phyloP scores from a whole-genome alignment of 1,140 invertebrate genomes.

The Phthorimaea operculella region DNA sequence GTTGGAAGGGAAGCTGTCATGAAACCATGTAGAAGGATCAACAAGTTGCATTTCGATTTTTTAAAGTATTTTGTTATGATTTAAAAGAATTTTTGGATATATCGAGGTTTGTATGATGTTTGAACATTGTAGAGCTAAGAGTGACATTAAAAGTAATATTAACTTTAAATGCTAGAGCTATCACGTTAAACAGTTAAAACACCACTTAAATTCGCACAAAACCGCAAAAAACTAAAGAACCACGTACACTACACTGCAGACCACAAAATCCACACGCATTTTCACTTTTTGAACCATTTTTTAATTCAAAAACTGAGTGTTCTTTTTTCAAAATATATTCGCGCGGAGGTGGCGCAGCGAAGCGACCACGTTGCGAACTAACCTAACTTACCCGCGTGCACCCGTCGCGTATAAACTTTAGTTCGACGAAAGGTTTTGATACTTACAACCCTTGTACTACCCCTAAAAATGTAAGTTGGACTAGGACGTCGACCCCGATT shows the following conservation, averaged over 20 bases:
- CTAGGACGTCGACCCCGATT: no score
- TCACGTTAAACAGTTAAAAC: background rate
- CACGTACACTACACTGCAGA: no score
- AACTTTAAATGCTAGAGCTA: no score
- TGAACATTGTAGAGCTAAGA: background rate
- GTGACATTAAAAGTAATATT: background rate
- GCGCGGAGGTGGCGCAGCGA: conserved; percentile 45
- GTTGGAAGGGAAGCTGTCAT: background rate
- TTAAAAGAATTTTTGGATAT: conserved; percentile 13
- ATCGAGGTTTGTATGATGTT: background rate
- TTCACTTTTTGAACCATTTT: no score
- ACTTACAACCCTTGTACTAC: no score
- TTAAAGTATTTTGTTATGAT: no score
- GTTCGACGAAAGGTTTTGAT: background rate
- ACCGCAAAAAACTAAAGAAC: background rate
- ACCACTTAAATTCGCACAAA: conserved; percentile 2
- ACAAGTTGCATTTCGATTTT: conserved; percentile 17
- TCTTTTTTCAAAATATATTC: conserved; percentile 14
- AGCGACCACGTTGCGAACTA: conserved; percentile 57
- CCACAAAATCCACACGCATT: no score
- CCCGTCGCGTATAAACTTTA: background rate
- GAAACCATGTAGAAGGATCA: conserved; percentile 11
- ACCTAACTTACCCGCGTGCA: conserved; percentile 43
- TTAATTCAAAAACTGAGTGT: no score
- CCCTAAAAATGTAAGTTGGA: no score